A percentile compares a stretch with the other conserved stretches of the same genome.
Conservation (phyloP, 2,888 invertebrate species). For the Hoplodrina blanda region DNA sequence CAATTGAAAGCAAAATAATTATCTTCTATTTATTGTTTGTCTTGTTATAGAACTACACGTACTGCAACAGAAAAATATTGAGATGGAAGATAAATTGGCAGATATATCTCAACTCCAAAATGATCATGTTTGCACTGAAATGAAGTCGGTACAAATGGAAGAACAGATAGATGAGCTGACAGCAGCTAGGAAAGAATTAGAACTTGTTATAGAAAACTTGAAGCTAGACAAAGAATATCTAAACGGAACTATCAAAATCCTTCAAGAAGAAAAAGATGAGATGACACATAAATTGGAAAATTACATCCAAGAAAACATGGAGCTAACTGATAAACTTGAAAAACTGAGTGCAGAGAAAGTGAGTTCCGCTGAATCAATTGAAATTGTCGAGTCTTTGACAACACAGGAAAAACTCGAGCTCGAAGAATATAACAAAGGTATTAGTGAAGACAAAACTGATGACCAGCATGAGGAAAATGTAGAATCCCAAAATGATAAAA, state of each 20-base stretch:
- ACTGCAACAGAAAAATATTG: constrained; percentile 91
- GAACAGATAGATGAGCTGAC: constrained; percentile 92
- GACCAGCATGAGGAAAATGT: constrained; percentile 66
- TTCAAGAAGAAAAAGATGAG: constrained; percentile 91
- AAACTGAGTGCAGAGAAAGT: constrained; percentile 93
- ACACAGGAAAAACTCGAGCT: constrained; percentile 93
- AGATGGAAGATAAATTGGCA: constrained; percentile 91
- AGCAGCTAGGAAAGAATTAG: constrained; percentile 86
- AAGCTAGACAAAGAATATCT: constrained; percentile 90
- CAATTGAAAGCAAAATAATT: neutral
- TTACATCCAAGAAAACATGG: constrained; percentile 94
- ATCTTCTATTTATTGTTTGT: constrained; percentile 1
- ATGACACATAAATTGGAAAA: constrained; percentile 91
- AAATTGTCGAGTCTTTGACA: constrained; percentile 93
- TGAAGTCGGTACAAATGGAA: constrained; percentile 94
- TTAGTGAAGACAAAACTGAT: constrained; percentile 73
- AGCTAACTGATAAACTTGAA: constrained; percentile 93
- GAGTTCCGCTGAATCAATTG: constrained; percentile 94
- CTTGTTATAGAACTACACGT: constrained; percentile 87
- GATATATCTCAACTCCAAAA: constrained; percentile 92
- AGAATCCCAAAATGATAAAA: constrained; percentile 85
- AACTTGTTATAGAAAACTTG: constrained; percentile 86
- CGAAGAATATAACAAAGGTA: constrained; percentile 92
- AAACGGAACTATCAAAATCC: constrained; percentile 87
- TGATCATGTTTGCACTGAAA: constrained; percentile 94